A percentile compares a stretch with the other conserved stretches of the same genome.
These are phyloP conservation scores for Drosophila nigrodunni DNA, from an alignment of 1,140 invertebrate genomes.

Conservation along the genomic window DNA sequence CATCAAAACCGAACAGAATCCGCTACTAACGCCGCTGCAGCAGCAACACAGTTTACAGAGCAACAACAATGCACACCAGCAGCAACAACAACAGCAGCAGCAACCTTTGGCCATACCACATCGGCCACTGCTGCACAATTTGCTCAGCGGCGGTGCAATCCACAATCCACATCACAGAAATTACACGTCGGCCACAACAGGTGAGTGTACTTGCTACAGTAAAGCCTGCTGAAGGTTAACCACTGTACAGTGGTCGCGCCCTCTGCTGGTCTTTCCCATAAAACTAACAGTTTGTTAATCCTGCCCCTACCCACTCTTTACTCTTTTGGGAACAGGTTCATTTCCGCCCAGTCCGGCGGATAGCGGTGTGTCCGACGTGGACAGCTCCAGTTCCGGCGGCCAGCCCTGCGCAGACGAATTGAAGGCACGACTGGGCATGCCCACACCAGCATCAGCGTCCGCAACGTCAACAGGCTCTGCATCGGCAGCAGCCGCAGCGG, in stretches of 20 bases:
- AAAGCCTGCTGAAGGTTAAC: conserved; percentile 61
- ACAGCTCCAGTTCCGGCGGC: conserved; percentile 95
- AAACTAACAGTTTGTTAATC: conserved; percentile 42
- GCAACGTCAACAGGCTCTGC: conserved; percentile 61
- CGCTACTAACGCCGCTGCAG: conserved; percentile 67
- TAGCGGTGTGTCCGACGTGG: conserved; percentile 98
- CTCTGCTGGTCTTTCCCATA: conserved; percentile 39
- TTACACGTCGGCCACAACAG: conserved; percentile 84
- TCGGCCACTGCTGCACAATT: conserved; percentile 81
- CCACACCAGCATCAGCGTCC: conserved; percentile 57
- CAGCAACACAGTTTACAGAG: conserved; percentile 62
- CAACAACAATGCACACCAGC: conserved; percentile 60
- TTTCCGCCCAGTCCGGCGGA: conserved; percentile 98
- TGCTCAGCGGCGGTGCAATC: conserved; percentile 82
- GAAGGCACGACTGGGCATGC: conserved; percentile 90
- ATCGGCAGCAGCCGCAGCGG: conserved; percentile 58
- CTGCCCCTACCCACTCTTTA: conserved; percentile 10
- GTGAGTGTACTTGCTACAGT: conserved; percentile 57
- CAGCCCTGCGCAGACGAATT: conserved; percentile 94
- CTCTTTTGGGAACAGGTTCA: conserved; percentile 88
- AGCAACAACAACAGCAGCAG: conserved; percentile 64
- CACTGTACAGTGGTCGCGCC: conserved; percentile 54
- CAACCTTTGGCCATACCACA: conserved; percentile 81
- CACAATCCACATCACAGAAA: conserved; percentile 84
- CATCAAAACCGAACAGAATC: conserved; percentile 82